Evolutionary conservation across 2,888 invertebrate species (phyloP), one percentile per base, ranked within the genome.

Genomic region (Chorisops tibialis): DNA sequence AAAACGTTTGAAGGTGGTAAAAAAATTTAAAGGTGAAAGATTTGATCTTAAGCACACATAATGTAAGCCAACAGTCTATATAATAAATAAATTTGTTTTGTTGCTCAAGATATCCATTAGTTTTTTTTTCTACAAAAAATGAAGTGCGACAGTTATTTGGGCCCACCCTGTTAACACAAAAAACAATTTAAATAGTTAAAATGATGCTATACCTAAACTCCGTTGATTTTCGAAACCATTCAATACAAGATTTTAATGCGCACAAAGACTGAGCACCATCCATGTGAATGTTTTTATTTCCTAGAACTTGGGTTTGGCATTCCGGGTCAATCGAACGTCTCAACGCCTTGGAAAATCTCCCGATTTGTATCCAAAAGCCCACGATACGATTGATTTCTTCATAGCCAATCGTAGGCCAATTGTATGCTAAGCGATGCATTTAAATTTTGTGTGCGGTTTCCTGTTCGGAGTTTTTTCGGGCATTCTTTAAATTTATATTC

Each of bases 401-500:
- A 71, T 68, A 93, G 79, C 92, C 94, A 97, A 2, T 85, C 81
- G 65, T 86, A 82, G 3, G 88, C 83, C 47, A 98, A 74, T 69
- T 94, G 89, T 52, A 96, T 81, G 14, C 97, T 95, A 47, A 99
- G 77, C 0, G 93, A 89, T 0, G 92, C 90, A 80, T 98, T 98
- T 9, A 84, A 77, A 63, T 80, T 79, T 69, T 91, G 89, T 9
- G 91, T 82, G 41, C 82, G 79, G 39, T 83, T 79, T 37, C 78
- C 69, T 19, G 81, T 75, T 22, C 79, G 79, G 19, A 83, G 69
- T 22, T 70, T 67, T 0, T 69, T 67, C 0, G 75, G 71, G 9
- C n/a, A 4, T 45, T 45, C 16, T 5, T 19, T 45, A 18, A 45
- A 45, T 18, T 11, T 19, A 18, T 45, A 45, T 18, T 45, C 45